Base-by-base conservation (phyloP, 2,797 vertebrate genomes). In the Mus caroli region DNA sequence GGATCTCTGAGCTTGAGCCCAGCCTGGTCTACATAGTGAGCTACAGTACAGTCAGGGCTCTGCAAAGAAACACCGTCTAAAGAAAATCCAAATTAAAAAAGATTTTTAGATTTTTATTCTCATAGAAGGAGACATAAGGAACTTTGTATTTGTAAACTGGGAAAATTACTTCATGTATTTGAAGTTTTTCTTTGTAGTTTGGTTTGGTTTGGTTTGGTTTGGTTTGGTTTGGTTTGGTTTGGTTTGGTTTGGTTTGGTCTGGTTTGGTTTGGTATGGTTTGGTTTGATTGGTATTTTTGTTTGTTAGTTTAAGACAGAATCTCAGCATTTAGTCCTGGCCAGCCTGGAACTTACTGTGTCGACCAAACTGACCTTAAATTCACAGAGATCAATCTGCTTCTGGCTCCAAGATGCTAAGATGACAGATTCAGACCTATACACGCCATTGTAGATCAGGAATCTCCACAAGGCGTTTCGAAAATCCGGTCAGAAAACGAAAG, bases 401-500 rank as follows among this genome's bases (percentile, higher is more conserved):
- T 58, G 15, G 37, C 26, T 58, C 40, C 56, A 34, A 24, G 28
- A 40, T 77, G 20, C 56, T 43, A 50, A 26, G 40, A 60, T n/a
- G n/a, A 17, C 28, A 62, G 26, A 20, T 9, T 2, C 40, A 40
- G 12, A 15, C 6, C 13, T 31, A 19, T 7, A 50, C 28, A 17
- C 0, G 19, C 3, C 46, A 34, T 15, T 26, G 17, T 73, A 88
- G 92, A 54, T n/a, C 64, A 84, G 22, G 34, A 67, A 77, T 88
- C 80, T 84, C 75, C 50, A 52, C 56, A 84, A 11, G 37, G 37
- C 13, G 46, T 64, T 80, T 73, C 77, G 75, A 88, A 85, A 96
- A 67, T 92, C 52, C 34, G 6, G 46, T 67, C 71, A 91, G 69
- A 94, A 91, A 52, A 64, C 77, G 31, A 71, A 88, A 94, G 34